Evolutionary conservation across 92 coral and sea anemone genomes (phyloP).

Genomic region (Metridium senile): DNA sequence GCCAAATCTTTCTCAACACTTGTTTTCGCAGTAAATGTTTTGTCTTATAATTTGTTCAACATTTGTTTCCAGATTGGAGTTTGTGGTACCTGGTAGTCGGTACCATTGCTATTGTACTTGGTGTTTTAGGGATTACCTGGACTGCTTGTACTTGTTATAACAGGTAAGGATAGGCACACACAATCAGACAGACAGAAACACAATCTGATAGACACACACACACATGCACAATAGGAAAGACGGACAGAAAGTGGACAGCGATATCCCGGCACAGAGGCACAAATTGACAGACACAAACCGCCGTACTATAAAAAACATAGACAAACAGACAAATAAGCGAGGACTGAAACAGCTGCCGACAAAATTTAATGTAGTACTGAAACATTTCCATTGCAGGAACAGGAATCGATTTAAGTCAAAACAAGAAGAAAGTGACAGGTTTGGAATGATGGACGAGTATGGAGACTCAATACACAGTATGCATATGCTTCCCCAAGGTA

Average conservation of each 20-base stretch:
- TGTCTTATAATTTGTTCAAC: no score
- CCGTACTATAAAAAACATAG: no score
- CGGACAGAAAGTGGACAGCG: no score
- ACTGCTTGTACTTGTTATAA: constrained; percentile 81
- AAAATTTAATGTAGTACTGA: no score
- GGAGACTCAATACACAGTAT: constrained; percentile 79
- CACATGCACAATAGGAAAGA: no score
- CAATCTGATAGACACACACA: no score
- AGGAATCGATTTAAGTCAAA: constrained; percentile 46
- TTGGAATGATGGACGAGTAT: constrained; percentile 77
- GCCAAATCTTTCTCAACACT: neutral
- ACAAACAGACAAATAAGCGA: no score
- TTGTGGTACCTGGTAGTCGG: constrained; percentile 93
- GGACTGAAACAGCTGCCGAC: no score
- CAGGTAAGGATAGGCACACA: constrained; percentile 54
- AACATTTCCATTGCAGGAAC: constrained; percentile 41
- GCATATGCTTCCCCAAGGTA: constrained; percentile 88
- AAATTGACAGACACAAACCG: no score
- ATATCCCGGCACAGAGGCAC: no score
- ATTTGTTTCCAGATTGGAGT: constrained; percentile 73
- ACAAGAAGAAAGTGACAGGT: constrained; percentile 71
- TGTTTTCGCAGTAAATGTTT: neutral
- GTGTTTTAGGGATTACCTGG: constrained; percentile 90
- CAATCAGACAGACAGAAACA: no score
- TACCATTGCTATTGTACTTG: constrained; percentile 85